phyloP scores from a whole-genome alignment of 2,888 invertebrate genomes.

The Eustalomyia histrio region DNA sequence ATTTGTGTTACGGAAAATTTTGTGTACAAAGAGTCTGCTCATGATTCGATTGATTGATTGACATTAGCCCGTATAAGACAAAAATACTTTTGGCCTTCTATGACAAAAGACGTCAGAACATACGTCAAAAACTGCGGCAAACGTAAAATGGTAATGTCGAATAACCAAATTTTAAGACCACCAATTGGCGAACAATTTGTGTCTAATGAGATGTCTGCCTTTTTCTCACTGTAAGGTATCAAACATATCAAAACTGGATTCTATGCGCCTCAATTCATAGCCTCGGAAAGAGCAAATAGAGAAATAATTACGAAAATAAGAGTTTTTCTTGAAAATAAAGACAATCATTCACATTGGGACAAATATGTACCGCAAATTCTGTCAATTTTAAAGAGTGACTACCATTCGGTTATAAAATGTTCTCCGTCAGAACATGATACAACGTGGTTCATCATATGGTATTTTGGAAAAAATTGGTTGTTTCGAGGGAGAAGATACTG shows the following conservation, averaged over 20 bases:
- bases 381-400: constrained; percentile 10
- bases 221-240: too few species aligned
- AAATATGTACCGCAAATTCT: constrained; percentile 17
- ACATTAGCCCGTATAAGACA: too few species aligned
- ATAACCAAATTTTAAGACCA: too few species aligned
- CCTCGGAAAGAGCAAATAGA: constrained; percentile 53
- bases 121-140: constrained; percentile 9
- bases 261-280: constrained; percentile 59
- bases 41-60: too few species aligned
- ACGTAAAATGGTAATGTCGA: constrained; percentile 19
- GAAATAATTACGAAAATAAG: constrained; percentile 30
- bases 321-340: background rate
- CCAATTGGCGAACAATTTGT: constrained; percentile 27
- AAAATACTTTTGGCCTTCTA: constrained; percentile 28
- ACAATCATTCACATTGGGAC: constrained; percentile 16
- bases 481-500: background rate
- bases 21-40: constrained; percentile 16
- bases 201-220: too few species aligned
- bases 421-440: constrained; percentile 17
- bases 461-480: too few species aligned
- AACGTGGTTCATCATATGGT: constrained; percentile 20
- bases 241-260: too few species aligned
- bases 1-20: background rate
- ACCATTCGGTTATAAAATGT: background rate
- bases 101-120: constrained; percentile 12